Evolutionary conservation across 1,140 invertebrate genomes (phyloP).

Genomic region (Brachionus koreanus): DNA sequence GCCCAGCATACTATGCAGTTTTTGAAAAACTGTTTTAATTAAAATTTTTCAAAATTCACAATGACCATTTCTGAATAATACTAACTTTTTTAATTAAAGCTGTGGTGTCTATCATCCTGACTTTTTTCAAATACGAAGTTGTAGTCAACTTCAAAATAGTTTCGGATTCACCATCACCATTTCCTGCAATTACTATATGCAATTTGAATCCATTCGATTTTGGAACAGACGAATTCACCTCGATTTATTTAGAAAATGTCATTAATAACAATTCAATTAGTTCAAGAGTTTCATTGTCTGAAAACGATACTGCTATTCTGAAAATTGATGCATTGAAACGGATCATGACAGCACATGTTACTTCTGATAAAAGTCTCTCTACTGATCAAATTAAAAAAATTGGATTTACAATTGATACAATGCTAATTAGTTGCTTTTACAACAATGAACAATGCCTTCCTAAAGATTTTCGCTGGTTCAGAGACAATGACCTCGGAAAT

Average conservation of each 20-base stretch:
- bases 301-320: not conserved
- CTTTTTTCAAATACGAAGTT: not conserved
- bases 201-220: conserved; percentile 4
- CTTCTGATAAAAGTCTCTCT: not conserved
- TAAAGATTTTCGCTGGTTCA: not conserved
- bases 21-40: too few species aligned
- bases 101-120: not conserved
- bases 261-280: not conserved
- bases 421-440: conserved; percentile 22
- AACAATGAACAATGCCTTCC: not conserved
- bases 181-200: conserved; percentile 23
- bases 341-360: not conserved
- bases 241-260: not conserved
- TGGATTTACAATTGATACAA: conserved; percentile 7
- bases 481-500: not conserved
- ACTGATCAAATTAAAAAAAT: not conserved
- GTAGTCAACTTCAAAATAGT: not conserved
- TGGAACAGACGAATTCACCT: not conserved
- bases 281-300: not conserved
- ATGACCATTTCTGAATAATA: too few species aligned
- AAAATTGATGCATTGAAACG: not conserved
- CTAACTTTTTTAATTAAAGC: not conserved
- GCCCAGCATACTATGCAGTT: too few species aligned
- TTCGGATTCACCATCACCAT: not conserved
- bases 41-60: too few species aligned